A percentile compares a stretch with the other conserved stretches of the same genome.
Evolutionary conservation across 2,797 vertebrate species (phyloP).

Genomic region (Sphenodon punctatus): DNA sequence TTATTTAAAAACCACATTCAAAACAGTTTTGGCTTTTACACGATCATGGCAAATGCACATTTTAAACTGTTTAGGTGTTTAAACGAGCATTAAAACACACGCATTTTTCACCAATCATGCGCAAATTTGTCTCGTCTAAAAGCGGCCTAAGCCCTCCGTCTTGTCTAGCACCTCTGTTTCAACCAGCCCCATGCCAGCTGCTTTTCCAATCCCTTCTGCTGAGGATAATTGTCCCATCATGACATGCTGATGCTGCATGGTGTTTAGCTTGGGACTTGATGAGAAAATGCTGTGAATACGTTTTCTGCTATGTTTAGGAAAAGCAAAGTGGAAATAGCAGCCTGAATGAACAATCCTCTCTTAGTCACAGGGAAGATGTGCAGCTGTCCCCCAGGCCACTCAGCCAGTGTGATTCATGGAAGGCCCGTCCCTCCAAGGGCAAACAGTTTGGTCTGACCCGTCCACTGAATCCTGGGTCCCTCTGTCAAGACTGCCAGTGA

Average conservation of each 20-base stretch:
- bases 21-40: too few relatives aligned
- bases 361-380: not conserved
- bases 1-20: too few relatives aligned
- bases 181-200: not conserved
- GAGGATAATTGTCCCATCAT: too few relatives aligned
- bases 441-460: too few relatives aligned
- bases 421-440: not conserved
- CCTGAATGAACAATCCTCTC: not conserved
- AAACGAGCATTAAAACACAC: too few relatives aligned
- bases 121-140: too few relatives aligned
- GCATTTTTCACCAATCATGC: too few relatives aligned
- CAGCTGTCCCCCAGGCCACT: not conserved
- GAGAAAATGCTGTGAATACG: not conserved
- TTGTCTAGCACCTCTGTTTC: not conserved
- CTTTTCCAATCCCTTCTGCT: not conserved
- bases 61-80: too few relatives aligned
- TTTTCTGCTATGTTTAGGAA: not conserved
- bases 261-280: not conserved
- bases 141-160: not conserved
- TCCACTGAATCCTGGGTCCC: too few relatives aligned
- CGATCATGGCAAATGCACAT: too few relatives aligned
- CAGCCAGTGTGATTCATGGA: not conserved
- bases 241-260: rapidly evolving
- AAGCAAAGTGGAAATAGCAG: not conserved
- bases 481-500: too few relatives aligned